Base-by-base conservation (phyloP, 35 echinoderm and acorn worm genomes). In the Acanthaster planci region DNA sequence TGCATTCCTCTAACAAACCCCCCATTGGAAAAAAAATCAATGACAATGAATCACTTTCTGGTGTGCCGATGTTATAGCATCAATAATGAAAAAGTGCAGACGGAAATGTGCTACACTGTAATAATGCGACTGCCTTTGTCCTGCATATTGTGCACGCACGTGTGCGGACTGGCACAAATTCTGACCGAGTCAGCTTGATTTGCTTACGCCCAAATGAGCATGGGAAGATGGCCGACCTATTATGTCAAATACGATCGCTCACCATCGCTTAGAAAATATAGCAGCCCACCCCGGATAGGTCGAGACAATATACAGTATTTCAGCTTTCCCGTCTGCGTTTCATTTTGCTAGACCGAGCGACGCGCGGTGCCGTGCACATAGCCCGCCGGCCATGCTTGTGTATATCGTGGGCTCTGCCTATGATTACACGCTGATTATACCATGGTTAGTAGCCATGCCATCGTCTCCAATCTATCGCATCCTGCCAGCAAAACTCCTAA, bases 371-470 rank as follows among this genome's bases (percentile, higher is more conserved):
- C 64, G 14, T 35, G 64, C 34, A 72, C 26, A 31, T 19, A 72
- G 64, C 64, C 64, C 64, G 64, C 64, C 34, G 34, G 64, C 64
- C 26, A 72, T 72, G 64, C 18, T 72, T 72, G 34, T 30, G 34
- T 72, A n/a, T n/a, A 72, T 26, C 64, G 19, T 72, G 64, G 64
- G 64, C 64, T 72, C 34, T 72, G 10, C 34, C 14, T 72, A 35
- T 72, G 64, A 72, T 72, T 72, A 72, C 64, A 72, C 64, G 29
- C 64, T 72, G 64, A 72, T 72, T 72, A 34, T 72, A 26, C 64
- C 64, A 34, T 72, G 64, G 64, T 72, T 72, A 31, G 64, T 10
- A 72, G 64, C 64, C 26, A 72, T 29, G 64, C 23, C 29, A 35
- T 30, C 64, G 64, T 29, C 26, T 72, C 23, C 26, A 72, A 72